Percentiles rank a stretch among this genome's conserved stretches.
Conservation (phyloP, 2,113 vertebrate species). For the Pardalotus punctatus region DNA sequence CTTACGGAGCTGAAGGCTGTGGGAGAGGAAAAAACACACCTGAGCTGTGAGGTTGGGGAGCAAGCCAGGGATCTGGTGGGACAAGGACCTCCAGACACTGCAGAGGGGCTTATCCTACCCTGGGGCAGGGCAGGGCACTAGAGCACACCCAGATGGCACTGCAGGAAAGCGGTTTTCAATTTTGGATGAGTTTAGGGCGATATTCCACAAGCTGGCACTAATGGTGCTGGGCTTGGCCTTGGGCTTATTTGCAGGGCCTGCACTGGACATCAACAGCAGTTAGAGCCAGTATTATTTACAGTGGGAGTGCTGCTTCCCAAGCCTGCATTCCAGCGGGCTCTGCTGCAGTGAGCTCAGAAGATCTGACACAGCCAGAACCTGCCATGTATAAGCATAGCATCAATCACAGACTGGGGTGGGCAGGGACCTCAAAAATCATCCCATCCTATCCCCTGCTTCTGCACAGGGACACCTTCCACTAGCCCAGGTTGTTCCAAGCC, state of each 20-base stretch:
- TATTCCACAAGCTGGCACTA: background rate
- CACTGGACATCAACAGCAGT: background rate
- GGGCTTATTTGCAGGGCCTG: background rate
- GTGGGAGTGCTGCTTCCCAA: background rate
- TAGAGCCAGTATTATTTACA: background rate
- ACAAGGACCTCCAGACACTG: fast-evolving
- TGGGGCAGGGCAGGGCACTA: background rate
- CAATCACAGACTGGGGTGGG: background rate
- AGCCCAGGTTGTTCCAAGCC: background rate
- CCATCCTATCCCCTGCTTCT: background rate
- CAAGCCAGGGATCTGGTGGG: background rate
- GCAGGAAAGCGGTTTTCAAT: background rate
- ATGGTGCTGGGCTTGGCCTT: background rate
- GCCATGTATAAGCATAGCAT: fast-evolving
- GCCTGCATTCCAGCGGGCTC: background rate
- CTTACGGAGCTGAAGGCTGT: constrained; percentile 68
- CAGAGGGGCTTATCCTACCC: background rate
- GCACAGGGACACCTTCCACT: background rate
- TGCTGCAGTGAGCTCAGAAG: background rate
- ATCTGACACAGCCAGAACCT: background rate
- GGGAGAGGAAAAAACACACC: background rate
- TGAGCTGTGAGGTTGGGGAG: background rate
- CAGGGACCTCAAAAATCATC: background rate
- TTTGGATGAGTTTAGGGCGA: background rate
- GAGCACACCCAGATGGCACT: background rate